Evolutionary conservation across 2,888 invertebrate species (phyloP).

Genomic region (Mythimna albipuncta): DNA sequence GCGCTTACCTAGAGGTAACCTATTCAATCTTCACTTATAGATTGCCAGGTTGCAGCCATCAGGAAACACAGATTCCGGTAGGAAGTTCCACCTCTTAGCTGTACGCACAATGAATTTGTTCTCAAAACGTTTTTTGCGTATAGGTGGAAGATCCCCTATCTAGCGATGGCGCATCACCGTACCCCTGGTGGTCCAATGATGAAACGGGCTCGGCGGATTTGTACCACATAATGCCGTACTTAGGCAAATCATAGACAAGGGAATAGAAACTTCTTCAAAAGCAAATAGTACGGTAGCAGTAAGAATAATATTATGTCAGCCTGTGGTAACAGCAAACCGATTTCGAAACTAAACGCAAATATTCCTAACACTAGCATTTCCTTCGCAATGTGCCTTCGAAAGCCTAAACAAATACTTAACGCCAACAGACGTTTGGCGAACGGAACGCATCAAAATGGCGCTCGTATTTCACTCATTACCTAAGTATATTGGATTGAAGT

Average conservation of each 20-base stretch:
- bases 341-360: constrained; percentile 54
- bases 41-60: too few relatives aligned
- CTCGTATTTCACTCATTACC: constrained; percentile 45
- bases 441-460: constrained; percentile 51
- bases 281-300: constrained; percentile 29
- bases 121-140: too few relatives aligned
- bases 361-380: constrained; percentile 40
- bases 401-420: constrained; percentile 58
- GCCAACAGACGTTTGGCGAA: constrained; percentile 57
- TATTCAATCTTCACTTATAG: too few relatives aligned
- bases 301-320: constrained; percentile 17
- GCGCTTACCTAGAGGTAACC: too few relatives aligned
- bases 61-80: too few relatives aligned
- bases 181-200: too few relatives aligned
- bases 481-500: constrained; percentile 51
- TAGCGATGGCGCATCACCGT: too few relatives aligned
- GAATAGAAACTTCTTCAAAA: constrained; percentile 35
- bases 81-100: too few relatives aligned
- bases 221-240: constrained; percentile 8
- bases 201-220: constrained; percentile 23
- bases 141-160: too few relatives aligned
- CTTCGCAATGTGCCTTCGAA: constrained; percentile 15
- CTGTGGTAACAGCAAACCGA: constrained; percentile 25
- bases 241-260: constrained; percentile 31
- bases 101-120: too few relatives aligned